Evolutionary conservation across 1,140 invertebrate genomes (phyloP).

Genomic region (Drosophila nasuta): DNA sequence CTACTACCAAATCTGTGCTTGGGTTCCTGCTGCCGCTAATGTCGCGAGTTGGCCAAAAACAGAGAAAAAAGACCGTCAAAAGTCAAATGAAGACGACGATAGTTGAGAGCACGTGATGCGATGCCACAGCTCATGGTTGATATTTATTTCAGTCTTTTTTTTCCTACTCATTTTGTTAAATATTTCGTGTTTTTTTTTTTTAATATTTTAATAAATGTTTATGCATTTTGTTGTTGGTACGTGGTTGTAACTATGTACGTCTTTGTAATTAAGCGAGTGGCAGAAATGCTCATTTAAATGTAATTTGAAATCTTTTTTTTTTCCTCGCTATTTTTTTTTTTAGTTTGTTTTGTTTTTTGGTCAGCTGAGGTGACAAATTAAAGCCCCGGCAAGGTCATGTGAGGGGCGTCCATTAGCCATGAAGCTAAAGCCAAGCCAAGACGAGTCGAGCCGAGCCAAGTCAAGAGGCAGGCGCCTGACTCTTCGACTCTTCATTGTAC

Average conservation of each 20-base stretch:
- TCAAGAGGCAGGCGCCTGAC: slow-evolving; percentile 18
- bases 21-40: slow-evolving; percentile 48
- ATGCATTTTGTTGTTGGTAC: background rate
- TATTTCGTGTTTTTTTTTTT: background rate
- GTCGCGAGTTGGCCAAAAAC: slow-evolving; percentile 13
- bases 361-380: slow-evolving; percentile 78
- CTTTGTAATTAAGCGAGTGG: slow-evolving; percentile 64
- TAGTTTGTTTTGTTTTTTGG: slow-evolving; percentile 50
- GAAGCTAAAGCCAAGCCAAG: slow-evolving; percentile 53
- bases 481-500: slow-evolving; percentile 19
- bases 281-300: slow-evolving; percentile 75
- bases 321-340: slow-evolving; percentile 25
- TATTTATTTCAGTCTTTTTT: slow-evolving; percentile 44
- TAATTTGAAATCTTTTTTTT: slow-evolving; percentile 62
- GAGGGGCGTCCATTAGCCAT: slow-evolving; percentile 79
- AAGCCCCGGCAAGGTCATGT: slow-evolving; percentile 75
- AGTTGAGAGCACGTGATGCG: slow-evolving; percentile 68
- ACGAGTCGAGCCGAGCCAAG: slow-evolving; percentile 37
- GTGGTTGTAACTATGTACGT: slow-evolving; percentile 29
- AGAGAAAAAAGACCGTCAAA: slow-evolving; percentile 25
- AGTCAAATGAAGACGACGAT: slow-evolving; percentile 41
- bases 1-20: slow-evolving; percentile 14
- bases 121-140: slow-evolving; percentile 39
- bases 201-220: slow-evolving; percentile 18
- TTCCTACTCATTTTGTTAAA: slow-evolving; percentile 16